phyloP scores from a whole-genome alignment of 2,797 vertebrate species.

The Lepilemur septentrionalis region DNA sequence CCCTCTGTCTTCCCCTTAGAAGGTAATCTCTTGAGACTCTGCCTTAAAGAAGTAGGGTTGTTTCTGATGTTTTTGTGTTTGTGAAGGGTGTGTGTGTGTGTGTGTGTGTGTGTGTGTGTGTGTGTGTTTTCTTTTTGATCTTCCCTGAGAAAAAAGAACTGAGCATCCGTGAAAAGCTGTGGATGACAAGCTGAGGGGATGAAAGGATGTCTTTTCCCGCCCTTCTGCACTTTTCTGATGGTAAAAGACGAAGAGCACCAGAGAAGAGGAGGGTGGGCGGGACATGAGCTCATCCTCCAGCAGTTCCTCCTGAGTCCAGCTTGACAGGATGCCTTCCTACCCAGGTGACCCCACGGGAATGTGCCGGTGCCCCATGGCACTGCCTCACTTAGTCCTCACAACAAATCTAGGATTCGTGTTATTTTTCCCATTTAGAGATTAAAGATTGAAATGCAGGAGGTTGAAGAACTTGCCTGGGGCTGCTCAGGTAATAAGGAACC shows the following conservation, averaged over 20 bases:
- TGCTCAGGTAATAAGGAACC: background rate
- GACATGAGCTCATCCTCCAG: accelerated
- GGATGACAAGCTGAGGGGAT: background rate
- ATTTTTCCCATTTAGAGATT: background rate
- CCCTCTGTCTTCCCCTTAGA: background rate
- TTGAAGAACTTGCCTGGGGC: background rate
- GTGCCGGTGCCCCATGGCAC: accelerated
- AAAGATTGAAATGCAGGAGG: background rate
- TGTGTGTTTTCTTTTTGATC: background rate
- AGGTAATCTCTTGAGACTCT: background rate
- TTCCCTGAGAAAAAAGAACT: background rate
- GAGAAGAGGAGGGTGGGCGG: background rate
- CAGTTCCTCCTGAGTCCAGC: background rate
- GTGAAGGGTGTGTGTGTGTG: background rate
- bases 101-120: no score
- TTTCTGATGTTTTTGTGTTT: background rate
- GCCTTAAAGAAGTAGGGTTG: background rate
- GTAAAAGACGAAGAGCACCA: no score
- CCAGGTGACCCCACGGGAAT: background rate
- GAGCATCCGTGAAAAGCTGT: background rate
- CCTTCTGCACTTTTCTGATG: background rate
- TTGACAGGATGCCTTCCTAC: background rate
- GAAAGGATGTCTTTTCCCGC: background rate
- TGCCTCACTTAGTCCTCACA: background rate
- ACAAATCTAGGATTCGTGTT: background rate